phyloP scores from a whole-genome alignment of 2,113 vertebrate species.

The Hemibagrus wyckioides region DNA sequence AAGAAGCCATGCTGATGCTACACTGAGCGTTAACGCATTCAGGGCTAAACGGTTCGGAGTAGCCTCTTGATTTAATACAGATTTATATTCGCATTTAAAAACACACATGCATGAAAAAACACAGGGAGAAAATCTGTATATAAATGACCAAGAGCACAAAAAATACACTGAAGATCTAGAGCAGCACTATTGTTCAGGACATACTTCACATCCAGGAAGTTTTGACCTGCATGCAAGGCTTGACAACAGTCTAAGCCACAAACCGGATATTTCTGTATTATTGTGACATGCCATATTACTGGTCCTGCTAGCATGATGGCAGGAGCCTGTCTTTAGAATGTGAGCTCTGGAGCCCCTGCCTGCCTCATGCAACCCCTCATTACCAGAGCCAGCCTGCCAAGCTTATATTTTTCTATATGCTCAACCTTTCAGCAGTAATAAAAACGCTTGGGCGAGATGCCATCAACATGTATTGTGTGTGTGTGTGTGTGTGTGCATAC shows the following conservation, averaged over 20 bases:
- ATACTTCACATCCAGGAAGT: background rate
- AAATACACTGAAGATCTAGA: background rate
- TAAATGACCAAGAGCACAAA: too few relatives aligned
- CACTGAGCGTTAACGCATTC: constrained; percentile 29
- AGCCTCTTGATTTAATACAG: constrained; percentile 24
- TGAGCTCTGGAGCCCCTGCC: constrained; percentile 43
- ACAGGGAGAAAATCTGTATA: constrained; percentile 8
- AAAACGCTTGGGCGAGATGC: constrained; percentile 54
- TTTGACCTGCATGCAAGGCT: constrained; percentile 30
- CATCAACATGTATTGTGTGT: constrained; percentile 48
- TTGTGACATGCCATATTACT: constrained; percentile 51
- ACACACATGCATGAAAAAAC: too few relatives aligned
- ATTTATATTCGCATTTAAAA: too few relatives aligned
- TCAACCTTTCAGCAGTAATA: constrained; percentile 56
- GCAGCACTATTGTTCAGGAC: background rate
- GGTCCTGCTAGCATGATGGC: constrained; percentile 43
- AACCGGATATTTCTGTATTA: constrained; percentile 32
- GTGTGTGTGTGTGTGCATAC: background rate
- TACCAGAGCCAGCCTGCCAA: constrained; percentile 51
- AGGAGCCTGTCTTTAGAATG: constrained; percentile 44
- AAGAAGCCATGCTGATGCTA: constrained; percentile 39
- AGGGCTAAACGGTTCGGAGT: constrained; percentile 2
- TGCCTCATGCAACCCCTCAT: constrained; percentile 50
- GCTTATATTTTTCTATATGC: constrained; percentile 58
- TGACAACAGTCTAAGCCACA: constrained; percentile 34